Percentiles rank a stretch among this genome's conserved stretches.
These are phyloP conservation scores for Dallia pectoralis DNA, from an alignment of 2,797 vertebrate genomes.

Conservation along the genomic window DNA sequence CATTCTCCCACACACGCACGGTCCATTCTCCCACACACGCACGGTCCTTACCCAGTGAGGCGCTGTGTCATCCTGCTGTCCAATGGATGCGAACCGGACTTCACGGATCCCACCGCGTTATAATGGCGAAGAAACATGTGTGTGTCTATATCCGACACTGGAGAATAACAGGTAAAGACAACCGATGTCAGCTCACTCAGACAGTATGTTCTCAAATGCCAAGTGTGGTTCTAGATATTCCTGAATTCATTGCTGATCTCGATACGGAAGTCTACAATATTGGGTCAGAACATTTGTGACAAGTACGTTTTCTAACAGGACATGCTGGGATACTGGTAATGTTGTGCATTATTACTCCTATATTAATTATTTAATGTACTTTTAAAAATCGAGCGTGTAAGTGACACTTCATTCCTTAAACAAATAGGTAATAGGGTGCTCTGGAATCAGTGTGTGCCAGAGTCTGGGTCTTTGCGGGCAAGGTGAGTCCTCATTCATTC, in stretches of 20 bases:
- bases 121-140: slow-evolving; percentile 1
- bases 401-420: neutral
- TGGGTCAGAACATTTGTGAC: neutral
- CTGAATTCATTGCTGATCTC: neutral
- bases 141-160: slow-evolving; percentile 8
- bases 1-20: slow-evolving; percentile 44
- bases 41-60: slow-evolving; percentile 28
- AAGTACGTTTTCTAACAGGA: neutral
- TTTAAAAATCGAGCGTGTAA: neutral
- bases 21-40: slow-evolving; percentile 45
- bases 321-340: neutral
- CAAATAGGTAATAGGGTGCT: neutral
- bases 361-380: neutral
- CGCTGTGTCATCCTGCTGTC: slow-evolving; percentile 40
- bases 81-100: slow-evolving; percentile 56
- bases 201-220: slow-evolving; percentile 8
- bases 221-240: neutral
- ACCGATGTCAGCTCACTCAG: slow-evolving; percentile 41
- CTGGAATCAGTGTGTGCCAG: slow-evolving; percentile 68
- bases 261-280: slow-evolving; percentile 9
- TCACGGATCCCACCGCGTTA: slow-evolving; percentile 38
- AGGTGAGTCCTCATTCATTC: slow-evolving; percentile 90
- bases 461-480: slow-evolving; percentile 97
- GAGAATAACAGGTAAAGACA: slow-evolving; percentile 32
- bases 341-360: neutral